Conservation (phyloP, 2,797 vertebrate genomes). For the Enteromius argenteus region DNA sequence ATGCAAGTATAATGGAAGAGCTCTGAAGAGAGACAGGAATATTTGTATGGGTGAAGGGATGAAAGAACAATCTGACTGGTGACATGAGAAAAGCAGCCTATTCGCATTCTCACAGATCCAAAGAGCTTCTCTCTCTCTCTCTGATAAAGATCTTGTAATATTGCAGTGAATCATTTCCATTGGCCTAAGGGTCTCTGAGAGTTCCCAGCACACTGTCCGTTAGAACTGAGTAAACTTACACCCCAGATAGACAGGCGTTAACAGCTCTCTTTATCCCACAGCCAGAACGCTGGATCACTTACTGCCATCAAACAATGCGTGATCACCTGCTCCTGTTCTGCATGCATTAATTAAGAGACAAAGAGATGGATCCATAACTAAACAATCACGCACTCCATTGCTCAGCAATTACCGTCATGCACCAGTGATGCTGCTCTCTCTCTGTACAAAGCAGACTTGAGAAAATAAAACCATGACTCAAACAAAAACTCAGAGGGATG, state of each 20-base stretch:
- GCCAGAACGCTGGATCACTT: conserved; percentile 82
- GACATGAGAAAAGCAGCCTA: conserved; percentile 77
- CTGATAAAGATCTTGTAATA: conserved; percentile 82
- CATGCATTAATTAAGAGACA: conserved; percentile 44
- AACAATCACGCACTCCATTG: conserved; percentile 29
- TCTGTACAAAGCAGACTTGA: conserved; percentile 5
- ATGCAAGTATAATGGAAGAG: not conserved
- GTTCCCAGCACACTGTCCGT: conserved; percentile 72
- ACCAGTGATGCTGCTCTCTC: conserved; percentile 10
- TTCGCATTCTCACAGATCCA: conserved; percentile 75
- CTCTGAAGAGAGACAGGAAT: conserved; percentile 8
- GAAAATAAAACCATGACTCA: conserved; percentile 7
- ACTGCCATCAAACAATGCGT: conserved; percentile 80
- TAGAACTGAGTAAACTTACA: conserved; percentile 80
- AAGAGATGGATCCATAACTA: conserved; percentile 40
- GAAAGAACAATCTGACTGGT: conserved; percentile 29
- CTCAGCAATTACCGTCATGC: conserved; percentile 36
- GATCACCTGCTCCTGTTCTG: conserved; percentile 68
- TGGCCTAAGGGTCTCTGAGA: conserved; percentile 73
- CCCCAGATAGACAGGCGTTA: conserved; percentile 79
- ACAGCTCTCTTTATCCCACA: conserved; percentile 83
- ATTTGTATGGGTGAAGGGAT: not conserved
- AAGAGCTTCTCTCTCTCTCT: conserved; percentile 64
- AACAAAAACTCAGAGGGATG: not conserved
- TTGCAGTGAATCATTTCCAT: conserved; percentile 77